These are phyloP conservation scores for Oreochromis niloticus DNA, from an alignment of 2,113 vertebrate genomes.

Conservation along the genomic window DNA sequence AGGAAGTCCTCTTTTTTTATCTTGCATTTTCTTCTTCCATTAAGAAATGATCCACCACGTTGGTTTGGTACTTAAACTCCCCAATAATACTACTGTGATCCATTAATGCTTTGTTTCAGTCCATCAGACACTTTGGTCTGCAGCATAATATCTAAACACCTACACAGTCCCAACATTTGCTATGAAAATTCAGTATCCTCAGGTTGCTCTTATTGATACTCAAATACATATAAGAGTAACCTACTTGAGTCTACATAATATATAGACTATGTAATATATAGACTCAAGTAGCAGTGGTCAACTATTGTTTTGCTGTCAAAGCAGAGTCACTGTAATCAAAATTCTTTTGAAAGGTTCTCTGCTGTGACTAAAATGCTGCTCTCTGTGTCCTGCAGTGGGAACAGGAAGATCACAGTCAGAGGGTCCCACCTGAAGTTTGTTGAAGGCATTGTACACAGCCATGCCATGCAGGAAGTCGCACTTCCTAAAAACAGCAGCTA, in stretches of 20 bases:
- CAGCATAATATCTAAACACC: not conserved
- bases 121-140: not conserved
- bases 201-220: not conserved
- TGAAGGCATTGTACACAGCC: slow-evolving; percentile 57
- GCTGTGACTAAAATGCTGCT: not conserved
- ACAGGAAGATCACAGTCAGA: slow-evolving; percentile 72
- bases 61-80: not conserved
- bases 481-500: not conserved
- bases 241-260: not conserved
- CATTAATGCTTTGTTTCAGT: not conserved
- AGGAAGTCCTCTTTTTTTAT: not conserved
- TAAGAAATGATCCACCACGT: not conserved
- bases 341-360: not conserved
- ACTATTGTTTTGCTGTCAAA: not conserved
- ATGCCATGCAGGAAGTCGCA: not conserved
- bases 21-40: not conserved
- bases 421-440: slow-evolving; percentile 80
- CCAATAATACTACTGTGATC: not conserved
- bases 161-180: not conserved
- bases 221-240: not conserved
- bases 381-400: slow-evolving; percentile 74
- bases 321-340: not conserved
- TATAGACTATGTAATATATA: not conserved
- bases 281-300: not conserved
- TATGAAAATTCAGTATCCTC: not conserved